Evolutionary conservation across 2,888 invertebrate species (phyloP).

Genomic region (Standfussiana lucernea): DNA sequence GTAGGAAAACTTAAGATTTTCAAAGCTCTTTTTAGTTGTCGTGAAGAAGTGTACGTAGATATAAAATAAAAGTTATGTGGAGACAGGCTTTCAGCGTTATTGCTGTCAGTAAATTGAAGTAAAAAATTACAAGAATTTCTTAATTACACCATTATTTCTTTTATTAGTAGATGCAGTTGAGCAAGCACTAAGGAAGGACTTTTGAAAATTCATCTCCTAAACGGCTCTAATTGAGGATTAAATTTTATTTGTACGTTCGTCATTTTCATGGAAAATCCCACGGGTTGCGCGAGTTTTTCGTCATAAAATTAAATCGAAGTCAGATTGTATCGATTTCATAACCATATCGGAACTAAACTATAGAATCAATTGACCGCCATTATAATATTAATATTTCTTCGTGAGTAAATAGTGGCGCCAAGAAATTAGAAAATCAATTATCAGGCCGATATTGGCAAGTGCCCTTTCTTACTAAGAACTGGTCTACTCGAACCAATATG

Average conservation of each 20-base stretch:
- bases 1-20: neutral
- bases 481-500: constrained; percentile 42
- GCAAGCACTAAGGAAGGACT: neutral
- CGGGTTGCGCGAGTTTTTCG: neutral
- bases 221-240: neutral
- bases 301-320: neutral
- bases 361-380: constrained; percentile 4
- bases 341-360: constrained; percentile 5
- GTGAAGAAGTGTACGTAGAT: neutral
- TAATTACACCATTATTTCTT: neutral
- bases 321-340: neutral
- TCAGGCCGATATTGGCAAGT: constrained; percentile 32
- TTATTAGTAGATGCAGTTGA: too few relatives aligned
- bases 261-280: neutral
- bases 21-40: neutral
- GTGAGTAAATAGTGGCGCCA: constrained; percentile 46
- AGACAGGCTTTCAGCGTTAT: neutral
- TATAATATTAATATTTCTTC: constrained; percentile 31
- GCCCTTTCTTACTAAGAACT: constrained; percentile 46
- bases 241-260: neutral
- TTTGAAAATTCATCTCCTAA: neutral
- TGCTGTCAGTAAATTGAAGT: neutral
- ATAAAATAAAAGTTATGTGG: neutral
- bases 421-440: constrained; percentile 60
- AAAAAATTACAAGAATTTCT: neutral